A percentile compares a stretch with the other conserved stretches of the same genome.
Evolutionary conservation across 2,113 vertebrate species (phyloP).

Genomic region (Tetraodon nigroviridis): DNA sequence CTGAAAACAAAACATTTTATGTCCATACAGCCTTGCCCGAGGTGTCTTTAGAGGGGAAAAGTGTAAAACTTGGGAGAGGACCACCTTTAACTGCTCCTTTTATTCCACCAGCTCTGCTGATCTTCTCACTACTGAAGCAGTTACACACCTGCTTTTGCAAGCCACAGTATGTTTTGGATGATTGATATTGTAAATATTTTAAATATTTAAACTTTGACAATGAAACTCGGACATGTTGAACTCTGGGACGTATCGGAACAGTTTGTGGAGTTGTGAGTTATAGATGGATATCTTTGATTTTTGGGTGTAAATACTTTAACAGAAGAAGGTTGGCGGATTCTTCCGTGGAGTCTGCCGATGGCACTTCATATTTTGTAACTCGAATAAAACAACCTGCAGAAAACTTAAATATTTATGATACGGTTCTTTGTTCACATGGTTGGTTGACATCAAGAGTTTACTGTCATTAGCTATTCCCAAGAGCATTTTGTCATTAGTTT

Average conservation of each 20-base stretch:
- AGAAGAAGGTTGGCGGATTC: conserved; percentile 70
- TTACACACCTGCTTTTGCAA: conserved; percentile 44
- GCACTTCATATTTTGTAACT: conserved; percentile 81
- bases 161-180: conserved; percentile 71
- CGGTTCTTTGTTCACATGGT: conserved; percentile 27
- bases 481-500: too few species aligned
- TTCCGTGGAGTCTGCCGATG: conserved; percentile 66
- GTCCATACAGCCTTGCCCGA: conserved; percentile 54
- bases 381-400: conserved; percentile 74
- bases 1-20: conserved; percentile 52
- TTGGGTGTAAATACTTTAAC: conserved; percentile 76
- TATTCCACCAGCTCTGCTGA: conserved; percentile 62
- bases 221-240: conserved; percentile 55
- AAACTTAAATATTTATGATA: conserved; percentile 59
- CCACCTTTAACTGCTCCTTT: conserved; percentile 57
- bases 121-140: conserved; percentile 65
- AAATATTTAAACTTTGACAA: conserved; percentile 84
- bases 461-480: too few species aligned
- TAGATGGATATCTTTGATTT: conserved; percentile 63
- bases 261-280: conserved; percentile 47
- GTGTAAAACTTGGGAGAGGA: conserved; percentile 53
- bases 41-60: conserved; percentile 49
- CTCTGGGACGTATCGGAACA: conserved; percentile 50
- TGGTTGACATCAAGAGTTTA: not conserved
- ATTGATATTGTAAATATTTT: conserved; percentile 92